Conservation (phyloP, 1,140 invertebrate species). For the Temnothorax curvispinosus region DNA sequence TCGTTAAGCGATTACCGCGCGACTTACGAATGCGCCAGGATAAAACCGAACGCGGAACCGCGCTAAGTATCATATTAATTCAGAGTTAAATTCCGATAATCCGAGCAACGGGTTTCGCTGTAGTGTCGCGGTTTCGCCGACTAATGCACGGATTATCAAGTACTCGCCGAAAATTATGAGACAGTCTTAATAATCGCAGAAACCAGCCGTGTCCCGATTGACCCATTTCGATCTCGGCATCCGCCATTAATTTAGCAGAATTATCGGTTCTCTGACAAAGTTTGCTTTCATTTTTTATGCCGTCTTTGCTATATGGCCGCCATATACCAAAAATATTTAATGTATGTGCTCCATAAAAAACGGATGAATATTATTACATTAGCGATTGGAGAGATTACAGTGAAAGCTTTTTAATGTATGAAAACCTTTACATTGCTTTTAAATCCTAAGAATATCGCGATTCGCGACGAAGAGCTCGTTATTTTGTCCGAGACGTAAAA, state of each 20-base stretch:
- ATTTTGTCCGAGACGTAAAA: conserved; percentile 51
- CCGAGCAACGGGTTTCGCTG: not conserved
- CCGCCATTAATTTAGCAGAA: conserved; percentile 48
- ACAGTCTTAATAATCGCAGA: conserved; percentile 20
- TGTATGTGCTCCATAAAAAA: conserved; percentile 24
- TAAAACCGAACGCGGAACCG: conserved; percentile 14
- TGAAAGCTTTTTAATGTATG: conserved; percentile 29
- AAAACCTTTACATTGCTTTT: not conserved
- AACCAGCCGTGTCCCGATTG: conserved; percentile 39
- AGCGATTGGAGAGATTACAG: conserved; percentile 7
- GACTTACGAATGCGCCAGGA: conserved; percentile 50
- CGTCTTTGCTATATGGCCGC: not conserved
- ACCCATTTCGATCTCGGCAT: conserved; percentile 35
- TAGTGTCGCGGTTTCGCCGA: conserved; percentile 5
- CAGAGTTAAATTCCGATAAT: conserved; percentile 44
- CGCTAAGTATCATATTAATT: conserved; percentile 52
- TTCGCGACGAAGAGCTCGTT: conserved; percentile 4
- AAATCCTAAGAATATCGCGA: not conserved
- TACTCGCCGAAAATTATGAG: conserved; percentile 36
- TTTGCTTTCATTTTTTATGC: conserved; percentile 20
- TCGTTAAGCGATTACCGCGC: conserved; percentile 48
- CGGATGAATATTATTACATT: not conserved
- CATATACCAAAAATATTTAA: conserved; percentile 6
- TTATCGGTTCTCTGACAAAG: conserved; percentile 40
- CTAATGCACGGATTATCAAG: conserved; percentile 28